Evolutionary conservation across 2,113 vertebrate species (phyloP).

Genomic region (Eupsittula cactorum): DNA sequence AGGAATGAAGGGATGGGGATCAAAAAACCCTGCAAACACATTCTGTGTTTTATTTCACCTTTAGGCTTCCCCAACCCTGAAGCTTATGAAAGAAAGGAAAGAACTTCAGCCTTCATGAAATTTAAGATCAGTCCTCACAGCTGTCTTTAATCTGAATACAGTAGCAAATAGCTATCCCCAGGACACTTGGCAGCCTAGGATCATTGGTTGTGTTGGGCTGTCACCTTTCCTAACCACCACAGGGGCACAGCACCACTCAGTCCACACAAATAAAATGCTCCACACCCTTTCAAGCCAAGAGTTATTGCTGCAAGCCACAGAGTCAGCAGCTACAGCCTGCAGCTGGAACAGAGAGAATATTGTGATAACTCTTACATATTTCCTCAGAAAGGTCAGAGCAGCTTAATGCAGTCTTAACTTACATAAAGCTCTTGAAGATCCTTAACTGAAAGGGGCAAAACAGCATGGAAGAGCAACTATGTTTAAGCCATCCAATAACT

Average conservation of each 20-base stretch:
- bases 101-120: not conserved
- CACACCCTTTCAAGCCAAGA: not conserved
- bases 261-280: not conserved
- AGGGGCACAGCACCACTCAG: not conserved
- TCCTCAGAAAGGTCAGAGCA: not conserved
- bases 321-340: not conserved
- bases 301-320: not conserved
- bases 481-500: not conserved
- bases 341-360: not conserved
- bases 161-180: not conserved
- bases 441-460: not conserved
- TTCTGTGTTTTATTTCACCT: not conserved
- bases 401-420: not conserved
- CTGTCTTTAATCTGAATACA: not conserved
- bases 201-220: fast-evolving
- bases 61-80: not conserved
- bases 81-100: not conserved
- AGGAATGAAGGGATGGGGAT: fast-evolving
- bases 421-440: not conserved
- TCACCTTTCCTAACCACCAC: not conserved
- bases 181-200: not conserved
- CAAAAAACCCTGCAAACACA: not conserved
- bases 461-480: not conserved
- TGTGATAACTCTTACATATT: not conserved
- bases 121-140: not conserved